Percentiles rank a stretch among this genome's conserved stretches.
Conservation (phyloP, 2,113 vertebrate species). For the Atherinomorus stipes region DNA sequence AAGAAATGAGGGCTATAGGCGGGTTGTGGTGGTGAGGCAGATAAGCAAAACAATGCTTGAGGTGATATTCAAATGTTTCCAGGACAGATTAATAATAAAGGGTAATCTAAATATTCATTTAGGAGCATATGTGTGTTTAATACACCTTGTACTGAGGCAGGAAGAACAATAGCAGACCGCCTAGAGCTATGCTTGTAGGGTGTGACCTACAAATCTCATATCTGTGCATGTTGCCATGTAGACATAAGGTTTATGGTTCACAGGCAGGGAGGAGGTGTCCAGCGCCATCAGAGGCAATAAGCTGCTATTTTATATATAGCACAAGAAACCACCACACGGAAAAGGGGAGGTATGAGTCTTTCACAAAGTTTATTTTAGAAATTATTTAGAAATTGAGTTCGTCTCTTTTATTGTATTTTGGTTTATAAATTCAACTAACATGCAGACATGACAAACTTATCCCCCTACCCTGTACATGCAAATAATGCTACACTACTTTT, state of each 20-base stretch:
- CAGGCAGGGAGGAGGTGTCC: background rate
- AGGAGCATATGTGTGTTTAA: slow-evolving; percentile 77
- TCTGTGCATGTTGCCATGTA: slow-evolving; percentile 53
- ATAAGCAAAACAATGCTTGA: slow-evolving; percentile 80
- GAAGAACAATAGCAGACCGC: slow-evolving; percentile 59
- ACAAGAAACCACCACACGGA: too few species aligned
- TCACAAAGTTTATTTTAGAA: too few species aligned
- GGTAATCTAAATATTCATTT: slow-evolving; percentile 78
- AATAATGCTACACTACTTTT: too few species aligned
- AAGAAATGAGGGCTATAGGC: slow-evolving; percentile 25
- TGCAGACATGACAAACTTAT: too few species aligned
- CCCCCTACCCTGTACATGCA: too few species aligned
- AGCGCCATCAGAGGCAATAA: slow-evolving; percentile 15
- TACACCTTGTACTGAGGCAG: slow-evolving; percentile 71
- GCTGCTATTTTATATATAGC: slow-evolving; percentile 6
- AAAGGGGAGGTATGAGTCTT: too few species aligned
- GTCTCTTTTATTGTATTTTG: too few species aligned
- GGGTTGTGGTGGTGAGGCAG: slow-evolving; percentile 59
- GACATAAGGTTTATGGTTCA: slow-evolving; percentile 51
- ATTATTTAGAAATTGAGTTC: too few species aligned
- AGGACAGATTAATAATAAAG: slow-evolving; percentile 74
- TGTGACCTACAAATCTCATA: slow-evolving; percentile 74
- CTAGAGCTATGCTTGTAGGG: slow-evolving; percentile 69
- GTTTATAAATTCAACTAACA: too few species aligned
- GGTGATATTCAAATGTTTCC: slow-evolving; percentile 81